Evolutionary conservation across 2,888 invertebrate species (phyloP).

Genomic region (Neocrepidodera transversa): DNA sequence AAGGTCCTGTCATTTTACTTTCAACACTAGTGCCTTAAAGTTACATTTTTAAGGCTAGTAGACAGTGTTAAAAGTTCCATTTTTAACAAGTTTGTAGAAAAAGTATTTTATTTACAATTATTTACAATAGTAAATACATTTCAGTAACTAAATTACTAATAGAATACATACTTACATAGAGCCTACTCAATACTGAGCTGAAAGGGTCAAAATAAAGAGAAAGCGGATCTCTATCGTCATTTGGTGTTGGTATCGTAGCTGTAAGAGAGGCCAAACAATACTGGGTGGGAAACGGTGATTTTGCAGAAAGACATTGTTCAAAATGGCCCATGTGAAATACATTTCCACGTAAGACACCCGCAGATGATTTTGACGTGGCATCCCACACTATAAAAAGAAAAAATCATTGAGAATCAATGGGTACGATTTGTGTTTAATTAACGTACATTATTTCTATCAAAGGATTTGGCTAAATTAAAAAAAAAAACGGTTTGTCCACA

Average conservation of each 20-base stretch:
- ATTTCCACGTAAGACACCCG: conserved; percentile 66
- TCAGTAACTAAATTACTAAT: too few species aligned
- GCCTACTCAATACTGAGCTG: conserved; percentile 52
- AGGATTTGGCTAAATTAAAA: conserved; percentile 14
- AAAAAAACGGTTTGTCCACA: conserved; percentile 16
- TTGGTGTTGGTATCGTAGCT: conserved; percentile 48
- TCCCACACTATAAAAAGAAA: conserved; percentile 66
- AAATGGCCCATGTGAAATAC: conserved; percentile 68
- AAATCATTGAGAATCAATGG: too few species aligned
- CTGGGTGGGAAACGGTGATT: conserved; percentile 57
- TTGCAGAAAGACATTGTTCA: conserved; percentile 64
- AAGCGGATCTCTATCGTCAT: conserved; percentile 47
- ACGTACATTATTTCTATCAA: too few species aligned
- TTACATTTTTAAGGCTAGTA: too few species aligned
- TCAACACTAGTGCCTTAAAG: too few species aligned
- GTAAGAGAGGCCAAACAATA: conserved; percentile 56
- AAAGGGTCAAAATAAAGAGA: conserved; percentile 51
- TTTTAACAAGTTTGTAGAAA: too few species aligned
- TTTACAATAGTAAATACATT: too few species aligned
- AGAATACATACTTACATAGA: conserved; percentile 57
- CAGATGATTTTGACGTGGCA: conserved; percentile 65
- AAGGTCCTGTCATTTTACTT: too few species aligned
- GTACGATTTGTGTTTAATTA: too few species aligned
- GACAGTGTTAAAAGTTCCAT: too few species aligned
- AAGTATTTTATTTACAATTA: too few species aligned